Evolutionary conservation across 1,140 invertebrate species (phyloP).

Genomic region (Scaptomyza pallida): DNA sequence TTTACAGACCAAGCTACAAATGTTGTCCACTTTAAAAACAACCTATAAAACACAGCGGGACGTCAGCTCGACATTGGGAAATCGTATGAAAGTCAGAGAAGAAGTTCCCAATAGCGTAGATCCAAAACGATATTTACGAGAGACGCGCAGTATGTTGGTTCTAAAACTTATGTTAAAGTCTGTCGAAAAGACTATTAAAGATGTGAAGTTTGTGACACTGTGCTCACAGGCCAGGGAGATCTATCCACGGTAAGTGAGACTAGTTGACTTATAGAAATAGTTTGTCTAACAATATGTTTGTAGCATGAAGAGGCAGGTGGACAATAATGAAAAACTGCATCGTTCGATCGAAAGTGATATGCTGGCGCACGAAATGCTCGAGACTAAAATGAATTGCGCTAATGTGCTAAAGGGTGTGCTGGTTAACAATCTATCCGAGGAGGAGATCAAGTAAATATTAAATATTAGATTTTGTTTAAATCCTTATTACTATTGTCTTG

Average conservation of each 20-base stretch:
- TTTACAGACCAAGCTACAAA: slow-evolving; percentile 63
- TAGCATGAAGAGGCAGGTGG: slow-evolving; percentile 78
- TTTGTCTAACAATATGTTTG: not conserved
- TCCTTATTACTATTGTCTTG: not conserved
- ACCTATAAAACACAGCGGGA: slow-evolving; percentile 2
- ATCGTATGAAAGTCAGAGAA: slow-evolving; percentile 26
- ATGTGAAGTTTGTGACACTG: slow-evolving; percentile 72
- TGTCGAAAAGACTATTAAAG: slow-evolving; percentile 70
- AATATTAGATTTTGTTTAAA: not conserved
- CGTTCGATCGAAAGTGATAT: slow-evolving; percentile 65
- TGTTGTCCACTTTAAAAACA: slow-evolving; percentile 35
- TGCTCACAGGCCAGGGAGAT: slow-evolving; percentile 75
- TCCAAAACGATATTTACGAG: slow-evolving; percentile 71
- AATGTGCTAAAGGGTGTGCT: slow-evolving; percentile 62
- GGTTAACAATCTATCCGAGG: slow-evolving; percentile 72
- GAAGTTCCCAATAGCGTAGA: slow-evolving; percentile 33
- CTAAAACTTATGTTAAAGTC: slow-evolving; percentile 68
- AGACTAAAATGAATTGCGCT: slow-evolving; percentile 69
- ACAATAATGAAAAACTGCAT: slow-evolving; percentile 73
- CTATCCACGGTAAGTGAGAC: slow-evolving; percentile 68
- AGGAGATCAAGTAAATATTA: slow-evolving; percentile 64
- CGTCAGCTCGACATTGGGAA: not conserved
- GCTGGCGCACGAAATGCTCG: slow-evolving; percentile 57
- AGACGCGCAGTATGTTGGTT: slow-evolving; percentile 74
- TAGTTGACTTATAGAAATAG: too few relatives aligned